A percentile compares a stretch with the other conserved stretches of the same genome.
These are phyloP conservation scores for Linepithema humile DNA, from an alignment of 1,140 invertebrate species.

Conservation along the genomic window DNA sequence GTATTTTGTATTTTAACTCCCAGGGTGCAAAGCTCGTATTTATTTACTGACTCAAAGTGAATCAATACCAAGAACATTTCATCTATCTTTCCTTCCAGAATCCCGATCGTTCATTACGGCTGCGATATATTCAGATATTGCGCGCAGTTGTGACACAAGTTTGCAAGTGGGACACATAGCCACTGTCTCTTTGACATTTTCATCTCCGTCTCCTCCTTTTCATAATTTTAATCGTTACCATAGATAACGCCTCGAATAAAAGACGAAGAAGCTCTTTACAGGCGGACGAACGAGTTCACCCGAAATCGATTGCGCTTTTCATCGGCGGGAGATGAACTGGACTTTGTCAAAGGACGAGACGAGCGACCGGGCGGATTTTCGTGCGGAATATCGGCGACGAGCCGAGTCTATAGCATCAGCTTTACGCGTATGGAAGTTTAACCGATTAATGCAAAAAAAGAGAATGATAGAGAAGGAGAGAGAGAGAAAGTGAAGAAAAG, in stretches of 20 bases:
- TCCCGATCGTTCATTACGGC: slow-evolving; percentile 10
- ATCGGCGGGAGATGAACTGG: slow-evolving; percentile 42
- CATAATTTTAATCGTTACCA: slow-evolving; percentile 47
- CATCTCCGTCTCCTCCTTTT: background rate
- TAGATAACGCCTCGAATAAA: slow-evolving; percentile 32
- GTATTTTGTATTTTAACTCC: no score
- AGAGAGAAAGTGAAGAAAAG: background rate
- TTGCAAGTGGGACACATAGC: slow-evolving; percentile 20
- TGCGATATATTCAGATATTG: background rate
- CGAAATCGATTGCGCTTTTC: slow-evolving; percentile 63
- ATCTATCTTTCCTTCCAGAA: background rate
- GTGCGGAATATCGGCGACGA: slow-evolving; percentile 51
- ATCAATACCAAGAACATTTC: slow-evolving; percentile 1
- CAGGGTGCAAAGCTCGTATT: background rate
- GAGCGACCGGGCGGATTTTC: slow-evolving; percentile 60
- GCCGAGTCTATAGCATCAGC: slow-evolving; percentile 18
- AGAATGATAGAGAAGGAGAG: background rate
- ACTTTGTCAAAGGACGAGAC: slow-evolving; percentile 62
- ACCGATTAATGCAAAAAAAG: slow-evolving; percentile 61
- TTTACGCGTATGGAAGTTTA: slow-evolving; percentile 65
- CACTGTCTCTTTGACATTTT: slow-evolving; percentile 4
- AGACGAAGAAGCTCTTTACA: slow-evolving; percentile 17
- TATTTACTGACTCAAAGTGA: background rate
- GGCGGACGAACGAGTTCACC: slow-evolving; percentile 16
- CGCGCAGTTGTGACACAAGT: background rate